These are phyloP conservation scores for Henricia sp. DNA, from an alignment of 53 echinoderm and acorn worm genomes.

Conservation along the genomic window DNA sequence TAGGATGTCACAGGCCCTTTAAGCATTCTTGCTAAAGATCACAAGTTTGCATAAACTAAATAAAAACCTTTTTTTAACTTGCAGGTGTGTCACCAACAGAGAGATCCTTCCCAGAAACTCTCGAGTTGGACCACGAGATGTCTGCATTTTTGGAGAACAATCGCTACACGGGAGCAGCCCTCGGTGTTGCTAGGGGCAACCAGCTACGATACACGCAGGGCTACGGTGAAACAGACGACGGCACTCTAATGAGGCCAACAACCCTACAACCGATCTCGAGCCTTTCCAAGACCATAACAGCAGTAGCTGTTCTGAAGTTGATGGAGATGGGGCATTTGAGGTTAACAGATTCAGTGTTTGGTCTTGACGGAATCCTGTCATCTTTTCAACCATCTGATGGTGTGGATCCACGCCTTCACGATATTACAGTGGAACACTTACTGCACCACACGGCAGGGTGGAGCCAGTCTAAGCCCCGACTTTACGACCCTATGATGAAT, in stretches of 20 bases:
- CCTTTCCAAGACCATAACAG: constrained; percentile 95
- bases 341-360: constrained; percentile 82
- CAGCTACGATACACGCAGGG: constrained; percentile 80
- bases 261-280: constrained; percentile 83
- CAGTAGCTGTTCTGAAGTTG: constrained; percentile 80
- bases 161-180: constrained; percentile 82
- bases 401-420: constrained; percentile 74
- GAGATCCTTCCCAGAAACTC: constrained; percentile 43
- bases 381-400: constrained; percentile 51
- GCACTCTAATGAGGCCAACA: constrained; percentile 75
- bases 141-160: constrained; percentile 78
- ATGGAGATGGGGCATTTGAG: constrained; percentile 70
- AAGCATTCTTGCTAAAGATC: too few relatives aligned
- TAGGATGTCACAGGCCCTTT: too few relatives aligned
- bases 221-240: constrained; percentile 74
- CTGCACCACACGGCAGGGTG: constrained; percentile 93
- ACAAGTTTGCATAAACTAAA: too few relatives aligned
- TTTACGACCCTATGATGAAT: constrained; percentile 90
- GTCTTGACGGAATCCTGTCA: constrained; percentile 72
- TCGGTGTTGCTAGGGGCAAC: constrained; percentile 74
- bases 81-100: constrained; percentile 30
- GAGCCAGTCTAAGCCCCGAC: constrained; percentile 70
- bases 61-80: too few relatives aligned
- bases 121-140: constrained; percentile 55
- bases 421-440: constrained; percentile 86